These are phyloP conservation scores for Zonotrichia albicollis DNA, from an alignment of 2,797 vertebrate species.

Conservation along the genomic window DNA sequence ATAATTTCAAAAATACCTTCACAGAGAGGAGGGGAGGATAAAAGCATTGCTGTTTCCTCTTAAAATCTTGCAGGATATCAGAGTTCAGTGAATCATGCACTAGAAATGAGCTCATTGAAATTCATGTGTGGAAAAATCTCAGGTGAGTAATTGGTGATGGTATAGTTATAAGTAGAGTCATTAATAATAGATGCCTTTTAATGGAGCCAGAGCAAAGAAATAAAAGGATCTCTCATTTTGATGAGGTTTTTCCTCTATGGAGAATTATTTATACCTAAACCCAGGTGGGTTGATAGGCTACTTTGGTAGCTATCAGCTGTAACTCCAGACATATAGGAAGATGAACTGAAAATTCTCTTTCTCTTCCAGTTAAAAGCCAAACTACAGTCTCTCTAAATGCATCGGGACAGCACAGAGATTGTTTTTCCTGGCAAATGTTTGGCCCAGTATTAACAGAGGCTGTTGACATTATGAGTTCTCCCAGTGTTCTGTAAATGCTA, in stretches of 20 bases:
- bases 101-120: slow-evolving; percentile 11
- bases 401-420: neutral
- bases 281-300: neutral
- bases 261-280: neutral
- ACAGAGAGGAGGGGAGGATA: neutral
- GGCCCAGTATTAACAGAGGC: neutral
- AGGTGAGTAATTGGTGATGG: neutral
- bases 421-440: neutral
- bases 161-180: slow-evolving; percentile 27
- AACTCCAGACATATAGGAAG: neutral
- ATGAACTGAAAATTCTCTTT: neutral
- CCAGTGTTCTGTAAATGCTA: neutral
- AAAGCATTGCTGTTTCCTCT: slow-evolving; percentile 26
- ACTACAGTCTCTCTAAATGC: neutral
- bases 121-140: neutral
- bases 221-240: neutral
- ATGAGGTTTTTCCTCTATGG: neutral
- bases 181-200: slow-evolving; percentile 38
- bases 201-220: neutral
- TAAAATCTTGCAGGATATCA: slow-evolving; percentile 12
- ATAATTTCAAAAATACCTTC: neutral
- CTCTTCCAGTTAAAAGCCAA: neutral
- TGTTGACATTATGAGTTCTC: neutral
- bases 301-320: neutral
- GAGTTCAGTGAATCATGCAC: slow-evolving; percentile 22